Conservation (phyloP, 2,888 invertebrate species). For the Diabrotica balteata region DNA sequence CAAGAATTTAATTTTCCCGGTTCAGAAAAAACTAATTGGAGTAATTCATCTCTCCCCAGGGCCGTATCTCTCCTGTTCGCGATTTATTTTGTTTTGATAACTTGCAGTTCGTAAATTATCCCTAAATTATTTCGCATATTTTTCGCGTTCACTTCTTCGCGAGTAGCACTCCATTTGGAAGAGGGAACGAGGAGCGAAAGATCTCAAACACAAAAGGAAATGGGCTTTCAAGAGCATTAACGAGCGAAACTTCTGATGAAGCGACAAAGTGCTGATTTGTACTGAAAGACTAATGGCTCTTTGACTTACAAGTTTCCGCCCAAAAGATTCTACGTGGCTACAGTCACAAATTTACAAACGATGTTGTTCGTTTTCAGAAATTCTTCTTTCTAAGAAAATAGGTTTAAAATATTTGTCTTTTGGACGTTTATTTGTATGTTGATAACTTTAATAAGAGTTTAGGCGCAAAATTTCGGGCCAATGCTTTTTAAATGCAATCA, state of each 20-base stretch:
- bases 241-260: slow-evolving; percentile 51
- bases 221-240: slow-evolving; percentile 34
- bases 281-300: slow-evolving; percentile 58
- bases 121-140: slow-evolving; percentile 28
- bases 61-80: too few relatives aligned
- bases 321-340: slow-evolving; percentile 22
- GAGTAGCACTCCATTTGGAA: slow-evolving; percentile 25
- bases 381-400: too few relatives aligned
- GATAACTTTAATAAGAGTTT: too few relatives aligned
- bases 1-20: too few relatives aligned
- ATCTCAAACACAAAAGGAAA: slow-evolving; percentile 30
- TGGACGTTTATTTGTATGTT: too few relatives aligned
- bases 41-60: too few relatives aligned
- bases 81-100: too few relatives aligned
- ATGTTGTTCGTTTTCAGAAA: background rate
- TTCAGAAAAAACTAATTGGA: too few relatives aligned
- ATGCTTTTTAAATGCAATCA: too few relatives aligned
- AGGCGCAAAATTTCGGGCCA: too few relatives aligned
- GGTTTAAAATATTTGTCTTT: too few relatives aligned
- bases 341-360: background rate
- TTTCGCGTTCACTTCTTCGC: slow-evolving; percentile 14
- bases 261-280: slow-evolving; percentile 58
- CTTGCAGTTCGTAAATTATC: slow-evolving; percentile 8
- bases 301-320: slow-evolving; percentile 58
- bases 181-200: slow-evolving; percentile 10